A percentile compares a stretch with the other conserved stretches of the same genome.
phyloP scores from a whole-genome alignment of 2,797 vertebrate genomes.

The Zalophus californianus region DNA sequence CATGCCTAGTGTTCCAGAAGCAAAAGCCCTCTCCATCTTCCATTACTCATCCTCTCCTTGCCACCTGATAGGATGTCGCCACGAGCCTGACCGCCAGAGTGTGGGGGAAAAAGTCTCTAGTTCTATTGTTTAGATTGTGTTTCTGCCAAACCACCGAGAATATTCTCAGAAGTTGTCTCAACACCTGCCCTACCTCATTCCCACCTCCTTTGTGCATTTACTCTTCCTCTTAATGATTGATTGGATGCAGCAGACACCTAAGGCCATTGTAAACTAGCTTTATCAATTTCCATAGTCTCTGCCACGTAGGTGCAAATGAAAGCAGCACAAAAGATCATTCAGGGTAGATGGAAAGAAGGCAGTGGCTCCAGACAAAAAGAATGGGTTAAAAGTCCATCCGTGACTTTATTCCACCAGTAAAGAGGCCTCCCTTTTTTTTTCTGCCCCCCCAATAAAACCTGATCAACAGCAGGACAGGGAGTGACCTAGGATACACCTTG shows the following conservation, averaged over 20 bases:
- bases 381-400: neutral
- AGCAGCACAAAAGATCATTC: neutral
- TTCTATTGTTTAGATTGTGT: neutral
- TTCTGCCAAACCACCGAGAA: neutral
- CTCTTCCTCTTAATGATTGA: neutral
- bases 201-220: neutral
- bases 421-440: neutral
- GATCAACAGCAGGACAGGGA: slow-evolving; percentile 1
- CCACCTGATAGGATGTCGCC: neutral
- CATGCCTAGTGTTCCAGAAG: neutral
- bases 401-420: neutral
- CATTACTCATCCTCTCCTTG: neutral
- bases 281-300: neutral
- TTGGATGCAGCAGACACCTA: neutral
- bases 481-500: neutral
- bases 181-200: neutral
- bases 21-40: neutral
- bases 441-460: neutral
- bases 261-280: neutral
- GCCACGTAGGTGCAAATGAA: neutral
- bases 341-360: slow-evolving; percentile 16
- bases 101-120: neutral
- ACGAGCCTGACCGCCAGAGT: neutral
- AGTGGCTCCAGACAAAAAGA: neutral
- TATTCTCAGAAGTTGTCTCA: slow-evolving; percentile 50